Evolutionary conservation across 64 coral and sea anemone species (phyloP).

Genomic region (Stichodactyla mertensii): DNA sequence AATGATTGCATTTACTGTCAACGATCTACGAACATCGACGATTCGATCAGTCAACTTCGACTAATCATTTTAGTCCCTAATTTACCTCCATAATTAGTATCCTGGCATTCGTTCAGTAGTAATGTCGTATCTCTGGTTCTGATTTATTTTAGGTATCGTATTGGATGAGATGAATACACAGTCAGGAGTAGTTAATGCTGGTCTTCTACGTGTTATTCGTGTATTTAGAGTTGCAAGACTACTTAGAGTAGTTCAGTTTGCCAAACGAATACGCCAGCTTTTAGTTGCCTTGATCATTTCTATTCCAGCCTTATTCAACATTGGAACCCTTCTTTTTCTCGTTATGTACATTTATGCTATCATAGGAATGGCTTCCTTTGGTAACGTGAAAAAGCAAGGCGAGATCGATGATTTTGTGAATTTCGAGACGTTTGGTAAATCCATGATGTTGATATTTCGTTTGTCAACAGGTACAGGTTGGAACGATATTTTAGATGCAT

Average conservation of each 20-base stretch:
- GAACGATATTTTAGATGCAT: conserved; percentile 76
- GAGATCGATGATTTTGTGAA: conserved; percentile 65
- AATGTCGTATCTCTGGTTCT: background rate
- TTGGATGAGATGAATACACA: conserved; percentile 65
- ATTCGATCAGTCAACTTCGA: no score
- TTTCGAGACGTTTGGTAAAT: conserved; percentile 69
- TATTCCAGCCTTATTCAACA: conserved; percentile 80
- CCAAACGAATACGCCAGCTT: conserved; percentile 78
- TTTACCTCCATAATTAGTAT: no score
- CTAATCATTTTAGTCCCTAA: no score
- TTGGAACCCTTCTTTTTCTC: conserved; percentile 74
- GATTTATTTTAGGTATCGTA: conserved; percentile 46
- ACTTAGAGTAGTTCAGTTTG: conserved; percentile 84
- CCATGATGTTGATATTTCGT: conserved; percentile 76
- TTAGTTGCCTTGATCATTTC: conserved; percentile 84
- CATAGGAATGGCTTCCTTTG: conserved; percentile 87
- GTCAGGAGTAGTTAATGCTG: conserved; percentile 60
- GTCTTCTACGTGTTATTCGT: conserved; percentile 78
- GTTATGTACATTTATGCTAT: conserved; percentile 84
- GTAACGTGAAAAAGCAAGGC: conserved; percentile 61
- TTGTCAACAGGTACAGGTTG: conserved; percentile 76
- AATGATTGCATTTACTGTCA: no score
- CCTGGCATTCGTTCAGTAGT: background rate
- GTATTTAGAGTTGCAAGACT: conserved; percentile 84
- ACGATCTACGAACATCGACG: no score